Percentiles rank a stretch among this genome's conserved stretches.
Evolutionary conservation across 2,888 invertebrate species (phyloP).

Genomic region (Panopea generosa): DNA sequence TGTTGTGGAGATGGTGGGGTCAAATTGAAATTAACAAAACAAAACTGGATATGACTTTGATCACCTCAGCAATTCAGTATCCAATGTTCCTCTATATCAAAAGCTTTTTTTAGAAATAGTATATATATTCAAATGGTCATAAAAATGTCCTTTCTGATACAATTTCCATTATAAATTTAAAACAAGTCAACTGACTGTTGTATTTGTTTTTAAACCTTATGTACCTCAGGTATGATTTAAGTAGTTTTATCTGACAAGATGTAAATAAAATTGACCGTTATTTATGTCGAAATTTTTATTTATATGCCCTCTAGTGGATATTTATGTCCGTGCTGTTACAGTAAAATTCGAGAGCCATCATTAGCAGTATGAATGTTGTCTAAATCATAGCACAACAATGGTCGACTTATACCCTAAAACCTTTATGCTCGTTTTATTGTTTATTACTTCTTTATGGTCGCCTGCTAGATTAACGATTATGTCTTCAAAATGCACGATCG

Average conservation of each 20-base stretch:
- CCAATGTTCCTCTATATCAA: no score
- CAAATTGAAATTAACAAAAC: no score
- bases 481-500: constrained; percentile 58
- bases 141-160: no score
- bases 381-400: constrained; percentile 38
- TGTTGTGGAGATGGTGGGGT: no score
- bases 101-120: no score
- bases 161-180: no score
- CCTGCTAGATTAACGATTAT: constrained; percentile 62
- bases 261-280: constrained; percentile 30
- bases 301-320: constrained; percentile 33
- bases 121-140: no score
- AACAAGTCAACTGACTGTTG: no score
- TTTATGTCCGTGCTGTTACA: constrained; percentile 29
- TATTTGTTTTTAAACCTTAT: no score
- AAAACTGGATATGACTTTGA: no score
- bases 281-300: not conserved
- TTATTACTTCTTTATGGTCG: constrained; percentile 56
- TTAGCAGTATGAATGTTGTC: constrained; percentile 26
- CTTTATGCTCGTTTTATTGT: constrained; percentile 64
- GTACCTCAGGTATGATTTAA: not conserved
- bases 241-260: constrained; percentile 1
- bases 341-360: constrained; percentile 41
- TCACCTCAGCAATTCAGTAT: no score
- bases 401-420: constrained; percentile 29